Conservation (phyloP, 2,797 vertebrate species). For the Gymnopithys bicolor region DNA sequence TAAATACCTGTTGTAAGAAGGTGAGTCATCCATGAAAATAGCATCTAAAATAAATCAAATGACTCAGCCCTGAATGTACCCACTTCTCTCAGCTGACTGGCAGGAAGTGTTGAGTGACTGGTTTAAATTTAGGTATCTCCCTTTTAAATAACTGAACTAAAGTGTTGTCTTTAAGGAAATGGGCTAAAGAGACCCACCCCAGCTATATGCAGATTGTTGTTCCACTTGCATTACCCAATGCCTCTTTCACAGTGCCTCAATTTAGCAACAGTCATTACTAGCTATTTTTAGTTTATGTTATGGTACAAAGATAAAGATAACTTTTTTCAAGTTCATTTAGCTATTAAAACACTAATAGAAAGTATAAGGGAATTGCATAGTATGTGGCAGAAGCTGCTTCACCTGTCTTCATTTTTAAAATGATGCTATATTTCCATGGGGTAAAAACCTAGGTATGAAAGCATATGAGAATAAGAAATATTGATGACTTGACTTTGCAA, state of each 20-base stretch:
- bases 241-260: background rate
- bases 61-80: background rate
- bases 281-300: background rate
- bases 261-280: background rate
- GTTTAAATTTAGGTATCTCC: background rate
- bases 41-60: constrained; percentile 12
- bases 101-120: background rate
- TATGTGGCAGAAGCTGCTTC: background rate
- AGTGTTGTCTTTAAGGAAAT: background rate
- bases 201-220: background rate
- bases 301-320: background rate
- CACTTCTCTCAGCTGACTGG: background rate
- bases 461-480: background rate
- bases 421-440: background rate
- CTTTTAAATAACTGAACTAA: background rate
- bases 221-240: background rate
- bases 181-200: background rate
- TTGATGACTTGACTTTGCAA: background rate
- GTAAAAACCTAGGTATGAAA: background rate
- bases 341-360: background rate
- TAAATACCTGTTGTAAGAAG: constrained; percentile 9
- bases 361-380: background rate
- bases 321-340: background rate
- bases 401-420: background rate
- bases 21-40: constrained; percentile 7